A percentile compares a stretch with the other conserved stretches of the same genome.
phyloP scores from a whole-genome alignment of 2,888 invertebrate genomes.

The Ichneumoninae sp. region DNA sequence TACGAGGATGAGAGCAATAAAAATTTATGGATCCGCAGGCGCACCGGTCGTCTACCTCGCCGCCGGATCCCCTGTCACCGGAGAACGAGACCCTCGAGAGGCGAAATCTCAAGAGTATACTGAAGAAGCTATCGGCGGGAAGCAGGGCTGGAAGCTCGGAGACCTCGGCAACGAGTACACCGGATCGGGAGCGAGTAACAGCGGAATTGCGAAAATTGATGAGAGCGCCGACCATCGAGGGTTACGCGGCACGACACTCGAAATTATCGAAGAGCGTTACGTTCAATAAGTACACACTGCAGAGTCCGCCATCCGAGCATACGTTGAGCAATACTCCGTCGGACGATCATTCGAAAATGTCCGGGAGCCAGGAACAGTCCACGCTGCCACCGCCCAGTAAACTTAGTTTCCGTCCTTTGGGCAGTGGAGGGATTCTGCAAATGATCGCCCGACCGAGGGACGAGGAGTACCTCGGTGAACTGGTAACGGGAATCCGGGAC shows the following conservation, averaged over 20 bases:
- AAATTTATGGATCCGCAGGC: conserved; percentile 53
- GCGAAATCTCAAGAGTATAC: conserved; percentile 92
- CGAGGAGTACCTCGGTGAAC: conserved; percentile 93
- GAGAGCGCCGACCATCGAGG: conserved; percentile 93
- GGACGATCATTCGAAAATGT: conserved; percentile 70
- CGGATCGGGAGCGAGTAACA: conserved; percentile 82
- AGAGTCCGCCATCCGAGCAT: conserved; percentile 89
- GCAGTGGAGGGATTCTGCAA: conserved; percentile 79
- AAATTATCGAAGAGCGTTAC: conserved; percentile 95
- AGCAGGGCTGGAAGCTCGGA: conserved; percentile 84
- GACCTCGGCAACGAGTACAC: conserved; percentile 78
- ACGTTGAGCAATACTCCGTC: conserved; percentile 70
- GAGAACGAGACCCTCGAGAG: conserved; percentile 94
- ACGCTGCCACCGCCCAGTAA: conserved; percentile 81
- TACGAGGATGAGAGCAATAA: conserved; percentile 5
- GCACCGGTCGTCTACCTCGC: conserved; percentile 64
- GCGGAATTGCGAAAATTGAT: conserved; percentile 89
- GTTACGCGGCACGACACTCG: conserved; percentile 94
- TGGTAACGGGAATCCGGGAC: conserved; percentile 92
- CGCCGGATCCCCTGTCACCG: conserved; percentile 83
- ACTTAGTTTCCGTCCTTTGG: conserved; percentile 82
- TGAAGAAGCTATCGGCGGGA: conserved; percentile 92
- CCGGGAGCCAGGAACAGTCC: conserved; percentile 65
- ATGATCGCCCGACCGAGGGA: conserved; percentile 84
- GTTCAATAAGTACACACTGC: conserved; percentile 93